These are phyloP conservation scores for Nemotelus nigrinus DNA, from an alignment of 2,888 invertebrate genomes.

Conservation along the genomic window DNA sequence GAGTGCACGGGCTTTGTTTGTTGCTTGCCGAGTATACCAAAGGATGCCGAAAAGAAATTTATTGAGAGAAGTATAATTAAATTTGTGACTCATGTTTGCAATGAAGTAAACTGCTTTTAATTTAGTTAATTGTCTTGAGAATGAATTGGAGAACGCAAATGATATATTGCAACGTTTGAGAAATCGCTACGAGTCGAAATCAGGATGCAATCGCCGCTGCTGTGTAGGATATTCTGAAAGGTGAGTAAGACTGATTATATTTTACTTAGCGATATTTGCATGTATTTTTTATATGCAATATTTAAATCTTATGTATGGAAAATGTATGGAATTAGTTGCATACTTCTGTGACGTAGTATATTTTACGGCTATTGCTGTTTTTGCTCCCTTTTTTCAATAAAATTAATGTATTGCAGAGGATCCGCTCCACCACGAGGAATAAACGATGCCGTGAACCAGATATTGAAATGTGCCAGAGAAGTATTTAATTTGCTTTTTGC, in stretches of 20 bases:
- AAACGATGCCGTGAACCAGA: constrained; percentile 33
- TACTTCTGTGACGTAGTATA: no score
- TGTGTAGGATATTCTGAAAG: constrained; percentile 4
- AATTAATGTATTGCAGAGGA: background rate
- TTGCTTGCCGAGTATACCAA: constrained; percentile 54
- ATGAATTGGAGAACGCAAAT: constrained; percentile 59
- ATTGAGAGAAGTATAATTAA: constrained; percentile 57
- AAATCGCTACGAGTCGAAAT: constrained; percentile 19
- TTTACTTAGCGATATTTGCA: no score
- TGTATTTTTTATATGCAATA: no score
- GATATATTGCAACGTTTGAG: constrained; percentile 56
- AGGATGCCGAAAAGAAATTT: constrained; percentile 58
- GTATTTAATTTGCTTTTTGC: background rate
- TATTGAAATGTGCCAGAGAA: constrained; percentile 28
- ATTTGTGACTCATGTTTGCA: background rate
- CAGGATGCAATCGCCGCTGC: constrained; percentile 6
- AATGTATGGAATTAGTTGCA: no score
- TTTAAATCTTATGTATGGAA: no score
- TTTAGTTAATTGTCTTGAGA: constrained; percentile 58
- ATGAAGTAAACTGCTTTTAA: background rate
- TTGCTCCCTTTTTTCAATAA: no score
- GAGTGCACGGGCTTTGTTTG: constrained; percentile 56
- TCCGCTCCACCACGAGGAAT: constrained; percentile 9
- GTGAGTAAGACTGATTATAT: background rate
- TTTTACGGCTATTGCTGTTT: no score